Evolutionary conservation across 2,797 vertebrate species (phyloP), one percentile per base, ranked within the genome.

Genomic region (Sarcophilus harrisii): DNA sequence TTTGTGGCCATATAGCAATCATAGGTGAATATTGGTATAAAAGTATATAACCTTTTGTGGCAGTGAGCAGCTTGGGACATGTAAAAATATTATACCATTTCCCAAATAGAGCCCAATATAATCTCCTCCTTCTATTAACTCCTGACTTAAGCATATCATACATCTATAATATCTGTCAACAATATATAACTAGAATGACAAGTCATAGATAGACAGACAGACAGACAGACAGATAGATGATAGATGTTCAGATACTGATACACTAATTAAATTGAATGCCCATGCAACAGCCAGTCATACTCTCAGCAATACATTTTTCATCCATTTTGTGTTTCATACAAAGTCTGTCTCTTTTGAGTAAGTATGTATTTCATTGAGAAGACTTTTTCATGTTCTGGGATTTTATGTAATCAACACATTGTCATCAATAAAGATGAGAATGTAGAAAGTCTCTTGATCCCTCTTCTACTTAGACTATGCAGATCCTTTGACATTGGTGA

Each of bases 181-280:
- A 45, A 45, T 24, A 81, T 81, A 3, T 10, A 81, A 81, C 38
- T 45, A 38, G 45, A 81, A 38, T 1, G 6, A 38, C 2, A 73
- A 5, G 21, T 24, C 5, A n/a, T n/a, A n/a, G 32, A 73, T 38
- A 12, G 9, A 59, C 6, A n/a, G 32, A 73, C 18, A 4, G 32
- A 66, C 16, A 66, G 32, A 66, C 1, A 32, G 32, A 62, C 62
- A 90, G 12, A 59, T 54, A 94, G 92, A 57, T 66, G 54, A 90
- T 38, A 94, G 95, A 93, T 49, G 93, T 87, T 18, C 45, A 92
- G 45, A 93, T 90, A 1, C 13, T 94, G 57, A 54, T 90, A 93
- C 66, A 94, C 94, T 29, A 95, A 96, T 96, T 81, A 81, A 81
- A 11, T 10, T 45, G n/a, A 81, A 81, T 45, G 21, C 0, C 8